Percentiles rank a stretch among this genome's conserved stretches.
These are phyloP conservation scores for Mastomys coucha DNA, from an alignment of 2,113 vertebrate species.

Conservation along the genomic window DNA sequence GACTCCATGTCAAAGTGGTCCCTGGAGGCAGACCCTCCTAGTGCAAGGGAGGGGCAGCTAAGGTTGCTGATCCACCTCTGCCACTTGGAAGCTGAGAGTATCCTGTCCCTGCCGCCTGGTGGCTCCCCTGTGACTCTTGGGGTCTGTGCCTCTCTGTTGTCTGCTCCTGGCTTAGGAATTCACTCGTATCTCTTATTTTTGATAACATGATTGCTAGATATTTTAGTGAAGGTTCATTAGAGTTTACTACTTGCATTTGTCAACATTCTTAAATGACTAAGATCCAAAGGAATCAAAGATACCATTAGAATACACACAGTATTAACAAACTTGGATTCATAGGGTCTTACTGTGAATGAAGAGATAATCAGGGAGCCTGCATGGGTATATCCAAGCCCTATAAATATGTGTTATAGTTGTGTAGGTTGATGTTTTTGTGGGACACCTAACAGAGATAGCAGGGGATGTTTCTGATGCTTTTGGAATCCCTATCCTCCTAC, in stretches of 20 bases:
- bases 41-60: no score
- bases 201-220: background rate
- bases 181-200: no score
- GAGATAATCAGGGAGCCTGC: background rate
- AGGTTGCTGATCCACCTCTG: no score
- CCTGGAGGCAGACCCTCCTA: no score
- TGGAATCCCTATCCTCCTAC: background rate
- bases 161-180: no score
- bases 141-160: no score
- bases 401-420: background rate
- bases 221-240: background rate
- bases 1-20: no score
- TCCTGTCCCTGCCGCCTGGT: no score
- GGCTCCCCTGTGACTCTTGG: no score
- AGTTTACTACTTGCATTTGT: background rate
- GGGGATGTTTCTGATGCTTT: background rate
- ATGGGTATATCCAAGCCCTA: background rate
- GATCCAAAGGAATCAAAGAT: background rate
- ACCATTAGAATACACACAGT: background rate
- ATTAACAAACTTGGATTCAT: background rate
- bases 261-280: background rate
- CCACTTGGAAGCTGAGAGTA: no score
- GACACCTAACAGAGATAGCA: background rate
- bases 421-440: background rate
- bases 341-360: background rate